Evolutionary conservation across 2,797 vertebrate genomes (phyloP).

Genomic region (Rhadinocentrus ornatus): DNA sequence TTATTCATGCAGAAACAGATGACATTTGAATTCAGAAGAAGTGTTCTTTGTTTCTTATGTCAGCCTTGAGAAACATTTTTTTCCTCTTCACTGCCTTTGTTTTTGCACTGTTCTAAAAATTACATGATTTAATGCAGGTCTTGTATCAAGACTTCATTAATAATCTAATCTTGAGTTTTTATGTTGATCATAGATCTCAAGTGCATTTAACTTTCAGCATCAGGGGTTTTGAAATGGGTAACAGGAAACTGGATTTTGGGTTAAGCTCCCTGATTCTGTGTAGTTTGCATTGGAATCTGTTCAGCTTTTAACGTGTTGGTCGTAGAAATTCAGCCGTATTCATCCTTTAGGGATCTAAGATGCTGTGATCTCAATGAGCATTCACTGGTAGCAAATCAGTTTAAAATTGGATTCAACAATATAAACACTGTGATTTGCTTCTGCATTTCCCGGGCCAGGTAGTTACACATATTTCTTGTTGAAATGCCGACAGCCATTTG

Average conservation of each 20-base stretch:
- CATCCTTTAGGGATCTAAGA: slow-evolving; percentile 44
- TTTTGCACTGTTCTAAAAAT: slow-evolving; percentile 52
- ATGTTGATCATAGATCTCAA: slow-evolving; percentile 62
- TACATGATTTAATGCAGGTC: slow-evolving; percentile 62
- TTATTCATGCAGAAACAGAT: slow-evolving; percentile 66
- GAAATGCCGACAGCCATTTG: slow-evolving; percentile 47
- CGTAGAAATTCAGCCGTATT: slow-evolving; percentile 35
- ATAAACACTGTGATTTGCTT: slow-evolving; percentile 49
- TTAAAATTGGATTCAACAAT: slow-evolving; percentile 52
- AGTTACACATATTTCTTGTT: slow-evolving; percentile 33
- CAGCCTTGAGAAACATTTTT: slow-evolving; percentile 48
- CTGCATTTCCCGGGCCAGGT: slow-evolving; percentile 11
- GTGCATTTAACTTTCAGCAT: slow-evolving; percentile 57
- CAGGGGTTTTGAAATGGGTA: slow-evolving; percentile 48
- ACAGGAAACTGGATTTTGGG: slow-evolving; percentile 32
- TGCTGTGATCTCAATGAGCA: slow-evolving; percentile 49
- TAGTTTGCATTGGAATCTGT: slow-evolving; percentile 38
- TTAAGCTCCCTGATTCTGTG: slow-evolving; percentile 43
- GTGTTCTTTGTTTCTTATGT: slow-evolving; percentile 47
- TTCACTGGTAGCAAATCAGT: slow-evolving; percentile 54
- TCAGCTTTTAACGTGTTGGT: slow-evolving; percentile 39
- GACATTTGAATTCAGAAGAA: slow-evolving; percentile 68
- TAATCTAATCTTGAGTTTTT: slow-evolving; percentile 59
- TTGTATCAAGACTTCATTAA: slow-evolving; percentile 70
- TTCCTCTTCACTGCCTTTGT: slow-evolving; percentile 36